Evolutionary conservation across 53 echinoderm and acorn worm species (phyloP).

Genomic region (Crossaster papposus): DNA sequence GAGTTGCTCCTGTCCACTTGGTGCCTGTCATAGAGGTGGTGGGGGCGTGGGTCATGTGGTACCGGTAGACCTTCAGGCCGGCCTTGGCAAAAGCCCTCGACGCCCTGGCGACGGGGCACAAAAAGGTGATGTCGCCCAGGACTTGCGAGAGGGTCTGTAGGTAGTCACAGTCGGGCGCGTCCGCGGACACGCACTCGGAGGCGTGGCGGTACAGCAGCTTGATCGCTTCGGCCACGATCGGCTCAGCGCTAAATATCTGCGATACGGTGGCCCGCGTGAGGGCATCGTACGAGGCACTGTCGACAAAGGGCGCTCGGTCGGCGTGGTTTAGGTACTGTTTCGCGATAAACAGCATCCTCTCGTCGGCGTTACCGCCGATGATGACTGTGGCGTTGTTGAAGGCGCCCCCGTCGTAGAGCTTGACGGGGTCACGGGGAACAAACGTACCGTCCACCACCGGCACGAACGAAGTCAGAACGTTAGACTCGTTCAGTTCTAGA

Average conservation of each 20-base stretch:
- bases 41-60: conserved; percentile 39
- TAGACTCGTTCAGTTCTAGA: background rate
- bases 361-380: conserved; percentile 18
- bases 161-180: conserved; percentile 26
- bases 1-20: conserved; percentile 40
- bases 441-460: conserved; percentile 35
- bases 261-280: background rate
- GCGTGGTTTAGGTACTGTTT: background rate
- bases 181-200: background rate
- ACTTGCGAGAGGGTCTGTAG: conserved; percentile 16
- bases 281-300: conserved; percentile 2
- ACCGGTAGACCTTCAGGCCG: conserved; percentile 28
- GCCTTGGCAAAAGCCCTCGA: conserved; percentile 18
- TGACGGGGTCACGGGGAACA: conserved; percentile 3
- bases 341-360: background rate
- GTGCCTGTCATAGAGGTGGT: conserved; percentile 5
- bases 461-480: background rate
- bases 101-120: conserved; percentile 21
- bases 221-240: conserved; percentile 17
- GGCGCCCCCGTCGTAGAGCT: conserved; percentile 3
- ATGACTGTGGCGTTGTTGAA: conserved; percentile 34
- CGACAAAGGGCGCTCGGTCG: conserved; percentile 14
- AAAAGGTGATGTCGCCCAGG: conserved; percentile 15
- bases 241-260: conserved; percentile 8
- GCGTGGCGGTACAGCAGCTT: conserved; percentile 36